phyloP scores from a whole-genome alignment of 2,797 vertebrate species.

The Okamejei kenojei region DNA sequence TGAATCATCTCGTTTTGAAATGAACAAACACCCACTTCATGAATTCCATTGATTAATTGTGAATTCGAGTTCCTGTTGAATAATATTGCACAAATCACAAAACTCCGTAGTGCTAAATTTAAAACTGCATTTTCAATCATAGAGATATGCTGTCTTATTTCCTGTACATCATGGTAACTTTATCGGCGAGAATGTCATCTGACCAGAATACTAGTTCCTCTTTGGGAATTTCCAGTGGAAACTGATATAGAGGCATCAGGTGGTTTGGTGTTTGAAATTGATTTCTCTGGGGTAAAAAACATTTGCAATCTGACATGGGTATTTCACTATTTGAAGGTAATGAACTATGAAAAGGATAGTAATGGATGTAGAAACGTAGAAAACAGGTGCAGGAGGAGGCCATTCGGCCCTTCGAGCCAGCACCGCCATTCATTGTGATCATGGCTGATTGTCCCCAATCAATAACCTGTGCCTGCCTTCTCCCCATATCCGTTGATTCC shows the following conservation, averaged over 20 bases:
- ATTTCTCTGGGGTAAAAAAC: background rate
- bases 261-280: background rate
- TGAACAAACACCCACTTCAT: background rate
- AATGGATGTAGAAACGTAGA: too few relatives aligned
- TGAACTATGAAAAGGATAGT: too few relatives aligned
- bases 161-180: background rate
- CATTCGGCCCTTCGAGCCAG: too few relatives aligned
- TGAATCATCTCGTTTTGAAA: too few relatives aligned
- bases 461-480: too few relatives aligned
- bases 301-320: too few relatives aligned
- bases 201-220: background rate
- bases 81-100: background rate
- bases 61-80: background rate
- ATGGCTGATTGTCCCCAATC: too few relatives aligned
- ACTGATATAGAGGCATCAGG: too few relatives aligned
- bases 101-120: slow-evolving; percentile 14
- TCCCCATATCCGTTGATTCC: too few relatives aligned
- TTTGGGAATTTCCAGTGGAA: background rate
- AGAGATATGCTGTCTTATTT: background rate
- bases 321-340: background rate
- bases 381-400: too few relatives aligned
- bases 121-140: background rate
- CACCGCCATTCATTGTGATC: too few relatives aligned
- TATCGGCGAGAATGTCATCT: background rate
- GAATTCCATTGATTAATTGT: background rate